Base-by-base conservation (phyloP, 2,797 vertebrate species). In the Benthosema pterotum region DNA sequence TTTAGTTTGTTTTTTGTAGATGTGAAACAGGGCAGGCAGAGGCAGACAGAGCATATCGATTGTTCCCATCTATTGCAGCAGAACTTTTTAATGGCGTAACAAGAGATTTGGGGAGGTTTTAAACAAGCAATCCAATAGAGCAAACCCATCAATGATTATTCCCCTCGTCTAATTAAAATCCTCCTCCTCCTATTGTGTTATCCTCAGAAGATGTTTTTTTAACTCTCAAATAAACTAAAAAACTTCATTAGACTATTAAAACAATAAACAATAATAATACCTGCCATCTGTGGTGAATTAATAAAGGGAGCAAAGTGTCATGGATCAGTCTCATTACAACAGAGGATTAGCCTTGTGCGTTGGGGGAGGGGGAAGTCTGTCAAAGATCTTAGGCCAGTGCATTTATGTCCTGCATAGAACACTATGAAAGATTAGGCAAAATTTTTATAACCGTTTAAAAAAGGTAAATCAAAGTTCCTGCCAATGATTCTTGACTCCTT, bases 151-250 rank as follows among this genome's bases (percentile, higher is more conserved):
- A 49, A 83, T 82, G 72, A 69, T 85, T 78, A 80, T 84, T 87
- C 75, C 64, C 67, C 71, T 67, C 70, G 59, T 77, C 86, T 82
- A 84, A 91, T 90, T 87, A 86, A 85, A 88, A 86, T 78, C 80
- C 17, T 85, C 78, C 79, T 83, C 81, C 71, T 65, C 32, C 32
- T 8, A 32, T 32, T 9, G 82, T 75, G 57, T 75, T 75, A 66
- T 78, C 78, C 85, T 83, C 85, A 0, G 70, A 83, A 83, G 72
- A 77, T 51, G 2, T 77, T 38, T 38, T 38, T 79, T 80, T 72
- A 75, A 79, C 76, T 74, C 76, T 78, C 54, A 60, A 83, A 85
- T 84, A 69, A 79, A 69, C 63, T 74, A 74, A 59, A n/a, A 38
- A 75, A 76, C 75, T 82, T 83, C 75, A 84, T 82, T 80, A 70